Conservation (phyloP, 1,140 invertebrate species). For the Drosophila micromelanica region DNA sequence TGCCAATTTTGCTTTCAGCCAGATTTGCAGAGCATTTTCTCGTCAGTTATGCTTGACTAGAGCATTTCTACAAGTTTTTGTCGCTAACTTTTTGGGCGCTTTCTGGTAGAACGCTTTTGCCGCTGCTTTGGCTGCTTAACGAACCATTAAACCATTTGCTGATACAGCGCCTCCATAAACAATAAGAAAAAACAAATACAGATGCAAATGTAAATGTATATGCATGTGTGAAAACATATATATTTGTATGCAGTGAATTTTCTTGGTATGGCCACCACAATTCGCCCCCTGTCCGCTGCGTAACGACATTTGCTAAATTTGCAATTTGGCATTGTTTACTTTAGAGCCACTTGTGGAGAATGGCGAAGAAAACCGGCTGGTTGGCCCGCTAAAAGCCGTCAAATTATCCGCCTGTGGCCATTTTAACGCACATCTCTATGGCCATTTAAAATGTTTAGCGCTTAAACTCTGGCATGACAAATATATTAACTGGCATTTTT, state of each 20-base stretch:
- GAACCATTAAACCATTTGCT: constrained; percentile 76
- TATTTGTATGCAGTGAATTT: constrained; percentile 3
- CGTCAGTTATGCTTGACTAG: neutral
- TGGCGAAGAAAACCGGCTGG: constrained; percentile 50
- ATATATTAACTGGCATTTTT: constrained; percentile 55
- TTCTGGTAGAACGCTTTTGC: constrained; percentile 49
- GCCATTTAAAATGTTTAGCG: constrained; percentile 53
- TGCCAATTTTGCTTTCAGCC: neutral
- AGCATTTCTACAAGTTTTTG: neutral
- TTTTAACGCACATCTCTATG: constrained; percentile 58
- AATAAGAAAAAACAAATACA: constrained; percentile 7
- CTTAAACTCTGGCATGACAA: constrained; percentile 53
- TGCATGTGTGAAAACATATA: neutral
- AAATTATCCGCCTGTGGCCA: constrained; percentile 60
- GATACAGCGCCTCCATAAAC: constrained; percentile 49
- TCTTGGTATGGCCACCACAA: constrained; percentile 32
- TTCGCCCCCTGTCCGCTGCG: neutral
- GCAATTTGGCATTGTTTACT: constrained; percentile 73
- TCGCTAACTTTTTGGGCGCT: constrained; percentile 20
- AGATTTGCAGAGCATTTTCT: constrained; percentile 3
- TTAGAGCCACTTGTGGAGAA: constrained; percentile 36
- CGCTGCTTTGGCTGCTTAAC: constrained; percentile 62
- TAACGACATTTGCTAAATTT: constrained; percentile 49
- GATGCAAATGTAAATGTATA: constrained; percentile 8
- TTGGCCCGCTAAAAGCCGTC: constrained; percentile 51